These are phyloP conservation scores for Berghia stephanieae DNA, from an alignment of 1,140 invertebrate species.

Conservation along the genomic window DNA sequence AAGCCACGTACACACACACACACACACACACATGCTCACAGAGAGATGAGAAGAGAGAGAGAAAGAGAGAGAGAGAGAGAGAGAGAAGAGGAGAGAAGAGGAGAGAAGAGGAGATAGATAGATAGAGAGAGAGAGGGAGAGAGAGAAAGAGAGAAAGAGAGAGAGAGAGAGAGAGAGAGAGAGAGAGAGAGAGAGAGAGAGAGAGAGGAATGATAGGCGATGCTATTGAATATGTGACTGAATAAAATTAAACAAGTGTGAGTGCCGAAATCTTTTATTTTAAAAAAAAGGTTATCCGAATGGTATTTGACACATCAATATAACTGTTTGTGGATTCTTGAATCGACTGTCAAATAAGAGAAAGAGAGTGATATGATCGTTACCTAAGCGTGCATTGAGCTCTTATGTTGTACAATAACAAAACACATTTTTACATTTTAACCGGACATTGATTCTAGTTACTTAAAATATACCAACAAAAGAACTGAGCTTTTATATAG, in stretches of 20 bases:
- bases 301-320: not conserved
- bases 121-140: too few relatives aligned
- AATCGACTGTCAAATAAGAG: not conserved
- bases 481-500: too few relatives aligned
- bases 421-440: too few relatives aligned
- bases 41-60: not conserved
- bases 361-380: not conserved
- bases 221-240: too few relatives aligned
- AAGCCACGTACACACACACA: not conserved
- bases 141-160: slow-evolving; percentile 16
- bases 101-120: too few relatives aligned
- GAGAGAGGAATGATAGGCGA: not conserved
- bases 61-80: not conserved
- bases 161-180: slow-evolving; percentile 19
- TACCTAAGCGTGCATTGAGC: too few relatives aligned
- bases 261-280: not conserved
- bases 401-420: too few relatives aligned
- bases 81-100: not conserved
- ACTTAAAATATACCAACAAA: too few relatives aligned
- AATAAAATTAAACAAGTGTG: not conserved
- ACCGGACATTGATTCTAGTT: too few relatives aligned
- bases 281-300: not conserved
- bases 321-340: not conserved
- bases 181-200: not conserved
- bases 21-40: not conserved